phyloP scores from a whole-genome alignment of 2,113 vertebrate genomes.

The Muntiacus muntjak region DNA sequence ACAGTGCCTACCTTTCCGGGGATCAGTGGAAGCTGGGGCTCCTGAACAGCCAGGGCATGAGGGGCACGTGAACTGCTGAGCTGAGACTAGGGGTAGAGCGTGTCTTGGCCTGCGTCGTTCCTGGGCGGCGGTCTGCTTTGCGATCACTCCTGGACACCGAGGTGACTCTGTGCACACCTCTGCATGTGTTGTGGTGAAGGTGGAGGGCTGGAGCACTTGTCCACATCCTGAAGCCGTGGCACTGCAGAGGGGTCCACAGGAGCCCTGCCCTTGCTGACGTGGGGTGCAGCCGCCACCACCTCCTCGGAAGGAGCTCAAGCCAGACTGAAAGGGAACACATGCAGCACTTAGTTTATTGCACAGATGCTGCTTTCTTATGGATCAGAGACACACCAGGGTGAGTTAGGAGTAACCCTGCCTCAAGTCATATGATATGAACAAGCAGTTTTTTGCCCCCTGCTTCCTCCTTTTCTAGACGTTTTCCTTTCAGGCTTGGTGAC shows the following conservation, averaged over 20 bases:
- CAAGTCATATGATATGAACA: background rate
- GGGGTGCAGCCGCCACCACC: background rate
- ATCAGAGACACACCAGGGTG: background rate
- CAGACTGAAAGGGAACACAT: background rate
- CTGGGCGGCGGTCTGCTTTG: background rate
- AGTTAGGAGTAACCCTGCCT: background rate
- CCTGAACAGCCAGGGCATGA: rapidly evolving
- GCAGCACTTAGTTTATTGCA: background rate
- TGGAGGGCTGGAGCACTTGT: background rate
- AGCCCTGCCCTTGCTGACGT: no score
- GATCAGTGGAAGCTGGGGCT: background rate
- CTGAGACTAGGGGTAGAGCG: rapidly evolving
- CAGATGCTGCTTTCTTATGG: background rate
- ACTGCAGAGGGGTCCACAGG: background rate
- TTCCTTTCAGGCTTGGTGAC: no score
- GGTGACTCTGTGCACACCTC: background rate
- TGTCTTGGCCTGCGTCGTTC: background rate
- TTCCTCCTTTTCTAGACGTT: no score
- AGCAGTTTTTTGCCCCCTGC: background rate
- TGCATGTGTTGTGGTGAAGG: background rate
- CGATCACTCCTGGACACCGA: background rate
- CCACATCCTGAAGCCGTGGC: rapidly evolving
- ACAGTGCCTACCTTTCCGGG: background rate
- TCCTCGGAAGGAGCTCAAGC: background rate
- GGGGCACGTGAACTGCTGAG: background rate